Conservation (phyloP, 1,140 invertebrate species). For the Oscheius sp. region DNA sequence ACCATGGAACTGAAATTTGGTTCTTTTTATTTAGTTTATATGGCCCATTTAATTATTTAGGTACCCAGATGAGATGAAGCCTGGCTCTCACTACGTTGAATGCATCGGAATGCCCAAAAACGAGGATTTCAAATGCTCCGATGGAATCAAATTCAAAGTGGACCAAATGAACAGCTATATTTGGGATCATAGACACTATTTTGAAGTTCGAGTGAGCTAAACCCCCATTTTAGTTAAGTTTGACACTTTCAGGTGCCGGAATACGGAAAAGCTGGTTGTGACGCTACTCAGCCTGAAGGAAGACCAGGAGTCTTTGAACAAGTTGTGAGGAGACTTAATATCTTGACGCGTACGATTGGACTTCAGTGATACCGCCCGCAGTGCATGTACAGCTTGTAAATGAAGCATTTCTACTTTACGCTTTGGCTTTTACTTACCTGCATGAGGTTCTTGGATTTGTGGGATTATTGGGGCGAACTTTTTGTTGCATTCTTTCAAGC, state of each 20-base stretch:
- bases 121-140: conserved; percentile 42
- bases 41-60: background rate
- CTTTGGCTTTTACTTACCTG: background rate
- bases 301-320: conserved; percentile 18
- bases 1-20: conserved; percentile 45
- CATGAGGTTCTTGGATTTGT: background rate
- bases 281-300: conserved; percentile 24
- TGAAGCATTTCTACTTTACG: background rate
- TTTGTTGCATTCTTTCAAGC: too few species aligned
- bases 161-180: conserved; percentile 33
- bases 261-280: conserved; percentile 30
- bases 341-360: conserved; percentile 9
- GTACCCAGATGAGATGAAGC: conserved; percentile 38
- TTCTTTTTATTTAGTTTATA: background rate
- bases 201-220: conserved; percentile 22
- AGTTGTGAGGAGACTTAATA: conserved; percentile 16
- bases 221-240: background rate
- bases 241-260: conserved; percentile 13
- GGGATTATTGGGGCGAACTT: background rate
- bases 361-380: background rate
- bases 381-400: conserved; percentile 1
- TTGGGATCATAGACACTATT: conserved; percentile 42
- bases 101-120: conserved; percentile 41
- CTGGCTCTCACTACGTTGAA: conserved; percentile 35
- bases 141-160: conserved; percentile 37